Evolutionary conservation across 2,888 invertebrate species (phyloP).

Genomic region (Rotaria macrura): DNA sequence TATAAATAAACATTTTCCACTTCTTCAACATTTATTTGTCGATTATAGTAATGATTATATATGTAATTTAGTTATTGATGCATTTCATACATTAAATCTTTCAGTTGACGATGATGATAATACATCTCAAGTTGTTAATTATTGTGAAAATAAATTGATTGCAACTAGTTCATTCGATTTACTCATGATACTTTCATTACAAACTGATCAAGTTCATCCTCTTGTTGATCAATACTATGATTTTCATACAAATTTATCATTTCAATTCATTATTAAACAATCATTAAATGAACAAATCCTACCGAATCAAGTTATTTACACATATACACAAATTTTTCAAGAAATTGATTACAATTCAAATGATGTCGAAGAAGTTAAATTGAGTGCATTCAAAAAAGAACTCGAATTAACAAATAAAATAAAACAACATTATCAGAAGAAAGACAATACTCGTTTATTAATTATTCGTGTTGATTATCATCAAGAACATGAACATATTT

Average conservation of each 20-base stretch:
- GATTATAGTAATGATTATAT: constrained; percentile 20
- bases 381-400: not conserved
- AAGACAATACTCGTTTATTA: not conserved
- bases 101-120: not conserved
- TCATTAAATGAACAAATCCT: not conserved
- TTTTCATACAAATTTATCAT: not conserved
- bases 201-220: not conserved
- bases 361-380: not conserved
- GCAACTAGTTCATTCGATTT: constrained; percentile 2
- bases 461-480: constrained; percentile 21
- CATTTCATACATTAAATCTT: not conserved
- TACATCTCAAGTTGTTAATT: not conserved
- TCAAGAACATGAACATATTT: constrained; percentile 10
- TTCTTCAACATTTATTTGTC: constrained; percentile 2
- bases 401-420: constrained; percentile 4
- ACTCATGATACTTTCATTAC: not conserved
- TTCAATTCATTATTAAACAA: not conserved
- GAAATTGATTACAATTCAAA: not conserved
- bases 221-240: not conserved
- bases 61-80: constrained; percentile 12
- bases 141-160: not conserved
- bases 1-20: not conserved
- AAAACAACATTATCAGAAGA: not conserved
- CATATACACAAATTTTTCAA: constrained; percentile 15
- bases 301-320: not conserved